phyloP scores from a whole-genome alignment of 2,888 invertebrate genomes.

The Camponotus fellah region DNA sequence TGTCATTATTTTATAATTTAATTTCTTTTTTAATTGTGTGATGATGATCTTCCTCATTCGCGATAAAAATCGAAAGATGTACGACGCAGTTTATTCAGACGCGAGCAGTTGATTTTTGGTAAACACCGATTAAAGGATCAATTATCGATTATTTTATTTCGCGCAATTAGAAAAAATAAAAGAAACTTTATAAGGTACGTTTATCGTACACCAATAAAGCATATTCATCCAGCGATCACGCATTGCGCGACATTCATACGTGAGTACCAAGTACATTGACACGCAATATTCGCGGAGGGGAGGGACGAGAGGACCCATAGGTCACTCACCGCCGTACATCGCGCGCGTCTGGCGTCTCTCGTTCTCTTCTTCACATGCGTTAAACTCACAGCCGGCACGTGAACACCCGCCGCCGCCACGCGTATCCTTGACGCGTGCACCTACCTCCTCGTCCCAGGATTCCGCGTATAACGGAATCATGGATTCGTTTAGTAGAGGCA shows the following conservation, averaged over 20 bases:
- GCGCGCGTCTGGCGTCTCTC: conserved; percentile 31
- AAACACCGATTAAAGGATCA: neutral
- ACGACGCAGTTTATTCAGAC: neutral
- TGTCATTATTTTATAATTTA: neutral
- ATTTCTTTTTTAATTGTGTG: neutral
- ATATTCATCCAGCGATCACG: conserved; percentile 49
- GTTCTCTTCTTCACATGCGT: conserved; percentile 46
- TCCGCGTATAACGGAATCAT: conserved; percentile 69
- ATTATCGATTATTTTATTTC: conserved; percentile 1
- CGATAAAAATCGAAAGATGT: neutral
- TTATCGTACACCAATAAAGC: neutral
- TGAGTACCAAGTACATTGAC: conserved; percentile 75
- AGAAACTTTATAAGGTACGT: neutral
- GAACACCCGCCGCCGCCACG: conserved; percentile 39
- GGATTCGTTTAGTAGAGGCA: conserved; percentile 48
- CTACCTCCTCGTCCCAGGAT: conserved; percentile 59
- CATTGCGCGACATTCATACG: conserved; percentile 44
- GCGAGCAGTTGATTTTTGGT: neutral
- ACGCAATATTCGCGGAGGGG: conserved; percentile 69
- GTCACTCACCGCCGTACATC: conserved; percentile 77
- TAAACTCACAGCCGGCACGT: conserved; percentile 45
- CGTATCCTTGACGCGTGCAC: conserved; percentile 70
- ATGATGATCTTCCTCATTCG: neutral
- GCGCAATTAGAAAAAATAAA: neutral
- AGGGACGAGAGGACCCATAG: conserved; percentile 69